Evolutionary conservation across 2,113 vertebrate species (phyloP).

Genomic region (Prolemur simus): DNA sequence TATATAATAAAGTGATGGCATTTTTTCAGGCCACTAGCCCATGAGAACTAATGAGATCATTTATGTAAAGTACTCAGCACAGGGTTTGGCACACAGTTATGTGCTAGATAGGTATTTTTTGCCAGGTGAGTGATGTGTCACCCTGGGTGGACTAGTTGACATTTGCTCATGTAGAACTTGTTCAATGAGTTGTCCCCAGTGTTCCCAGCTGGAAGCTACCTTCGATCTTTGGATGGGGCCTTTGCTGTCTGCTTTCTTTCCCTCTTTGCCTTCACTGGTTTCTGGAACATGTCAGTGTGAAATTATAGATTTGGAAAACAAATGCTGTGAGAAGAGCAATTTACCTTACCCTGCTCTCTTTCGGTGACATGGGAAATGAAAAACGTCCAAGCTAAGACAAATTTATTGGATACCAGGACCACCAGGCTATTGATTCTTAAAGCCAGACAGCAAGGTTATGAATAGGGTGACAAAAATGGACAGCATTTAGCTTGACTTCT

Average conservation of each 20-base stretch:
- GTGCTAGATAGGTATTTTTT: background rate
- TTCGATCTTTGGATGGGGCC: background rate
- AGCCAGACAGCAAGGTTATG: slow-evolving; percentile 74
- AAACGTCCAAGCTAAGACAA: slow-evolving; percentile 72
- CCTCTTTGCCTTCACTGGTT: slow-evolving; percentile 15
- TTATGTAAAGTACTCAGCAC: background rate
- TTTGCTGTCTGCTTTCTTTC: slow-evolving; percentile 24
- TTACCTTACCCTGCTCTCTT: slow-evolving; percentile 67
- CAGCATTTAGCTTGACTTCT: slow-evolving; percentile 74
- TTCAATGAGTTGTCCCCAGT: background rate
- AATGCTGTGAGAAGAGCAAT: slow-evolving; percentile 57
- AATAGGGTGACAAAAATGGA: slow-evolving; percentile 78
- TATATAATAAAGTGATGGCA: background rate
- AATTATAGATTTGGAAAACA: slow-evolving; percentile 74
- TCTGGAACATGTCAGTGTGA: slow-evolving; percentile 65
- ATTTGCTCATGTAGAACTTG: background rate
- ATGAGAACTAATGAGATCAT: background rate
- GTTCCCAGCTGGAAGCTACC: slow-evolving; percentile 1
- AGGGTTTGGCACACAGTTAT: background rate
- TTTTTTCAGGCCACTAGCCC: background rate
- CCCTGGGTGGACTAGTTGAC: background rate
- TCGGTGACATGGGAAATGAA: slow-evolving; percentile 65
- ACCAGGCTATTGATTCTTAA: slow-evolving; percentile 70
- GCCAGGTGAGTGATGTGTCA: background rate
- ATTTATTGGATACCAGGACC: slow-evolving; percentile 80